phyloP scores from a whole-genome alignment of 2,797 vertebrate species.

The Chaetophractus vellerosus region DNA sequence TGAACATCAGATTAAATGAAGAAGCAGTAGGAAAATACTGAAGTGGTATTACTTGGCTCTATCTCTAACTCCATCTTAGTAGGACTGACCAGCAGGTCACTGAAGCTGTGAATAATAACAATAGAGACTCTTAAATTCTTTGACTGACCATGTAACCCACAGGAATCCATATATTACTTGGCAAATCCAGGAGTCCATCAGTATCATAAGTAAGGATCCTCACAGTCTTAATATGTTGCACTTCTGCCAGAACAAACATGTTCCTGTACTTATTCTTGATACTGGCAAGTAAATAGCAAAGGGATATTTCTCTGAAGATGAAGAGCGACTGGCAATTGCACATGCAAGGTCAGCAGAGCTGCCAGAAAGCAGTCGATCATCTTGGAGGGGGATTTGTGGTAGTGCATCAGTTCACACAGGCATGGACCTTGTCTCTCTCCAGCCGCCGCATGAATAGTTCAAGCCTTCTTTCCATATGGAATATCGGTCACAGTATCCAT shows the following conservation, averaged over 20 bases:
- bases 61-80: conserved; percentile 16
- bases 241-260: conserved; percentile 61
- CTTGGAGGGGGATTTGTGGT: background rate
- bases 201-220: conserved; percentile 21
- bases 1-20: conserved; percentile 59
- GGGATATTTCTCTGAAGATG: conserved; percentile 15
- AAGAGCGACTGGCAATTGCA: conserved; percentile 66
- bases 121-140: conserved; percentile 19
- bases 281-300: conserved; percentile 57
- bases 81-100: background rate
- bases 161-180: conserved; percentile 64
- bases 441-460: conserved; percentile 77
- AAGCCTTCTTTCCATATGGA: conserved; percentile 84
- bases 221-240: background rate
- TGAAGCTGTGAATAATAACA: conserved; percentile 50
- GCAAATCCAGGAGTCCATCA: background rate
- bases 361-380: conserved; percentile 63
- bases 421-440: conserved; percentile 71
- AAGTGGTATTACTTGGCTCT: background rate
- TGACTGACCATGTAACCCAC: conserved; percentile 27
- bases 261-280: conserved; percentile 47
- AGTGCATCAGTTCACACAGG: fast-evolving
- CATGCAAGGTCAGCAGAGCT: conserved; percentile 31
- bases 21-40: conserved; percentile 1
- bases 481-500: conserved; percentile 86